Percentiles rank a stretch among this genome's conserved stretches.
Conservation (phyloP, 2,113 vertebrate genomes). For the Anoura caudifer region DNA sequence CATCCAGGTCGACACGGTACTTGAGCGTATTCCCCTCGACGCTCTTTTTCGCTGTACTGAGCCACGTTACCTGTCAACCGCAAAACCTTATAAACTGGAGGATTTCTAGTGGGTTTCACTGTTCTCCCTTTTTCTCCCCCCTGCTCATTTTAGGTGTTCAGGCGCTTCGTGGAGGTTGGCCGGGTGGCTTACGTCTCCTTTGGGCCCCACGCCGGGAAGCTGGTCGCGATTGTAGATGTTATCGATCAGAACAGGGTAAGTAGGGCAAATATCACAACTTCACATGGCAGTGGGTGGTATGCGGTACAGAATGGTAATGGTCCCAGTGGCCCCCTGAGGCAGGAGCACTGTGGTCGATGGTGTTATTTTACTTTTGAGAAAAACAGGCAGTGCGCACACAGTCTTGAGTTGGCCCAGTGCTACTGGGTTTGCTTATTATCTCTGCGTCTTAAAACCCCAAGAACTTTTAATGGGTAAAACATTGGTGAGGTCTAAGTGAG, state of each 20-base stretch:
- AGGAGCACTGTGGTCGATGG: fast-evolving
- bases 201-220: conserved; percentile 92
- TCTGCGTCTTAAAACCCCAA: background rate
- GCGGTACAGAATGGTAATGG: fast-evolving
- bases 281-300: fast-evolving
- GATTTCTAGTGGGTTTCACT: fast-evolving
- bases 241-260: conserved; percentile 96
- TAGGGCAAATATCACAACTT: fast-evolving
- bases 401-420: too few relatives aligned
- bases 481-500: background rate
- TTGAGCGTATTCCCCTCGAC: fast-evolving
- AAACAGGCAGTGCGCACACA: background rate
- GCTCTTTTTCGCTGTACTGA: fast-evolving
- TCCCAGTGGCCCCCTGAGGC: fast-evolving
- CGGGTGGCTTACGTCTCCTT: conserved; percentile 93
- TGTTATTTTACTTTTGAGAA: background rate
- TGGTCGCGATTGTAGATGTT: conserved; percentile 97
- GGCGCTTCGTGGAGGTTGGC: conserved; percentile 96
- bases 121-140: fast-evolving
- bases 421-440: background rate
- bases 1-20: fast-evolving
- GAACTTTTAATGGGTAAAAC: background rate
- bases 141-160: conserved; percentile 88
- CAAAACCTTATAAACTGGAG: too few relatives aligned
- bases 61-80: fast-evolving